Percentiles rank a stretch among this genome's conserved stretches.
phyloP scores from a whole-genome alignment of 2,888 invertebrate species.

The Aphrophora alni region DNA sequence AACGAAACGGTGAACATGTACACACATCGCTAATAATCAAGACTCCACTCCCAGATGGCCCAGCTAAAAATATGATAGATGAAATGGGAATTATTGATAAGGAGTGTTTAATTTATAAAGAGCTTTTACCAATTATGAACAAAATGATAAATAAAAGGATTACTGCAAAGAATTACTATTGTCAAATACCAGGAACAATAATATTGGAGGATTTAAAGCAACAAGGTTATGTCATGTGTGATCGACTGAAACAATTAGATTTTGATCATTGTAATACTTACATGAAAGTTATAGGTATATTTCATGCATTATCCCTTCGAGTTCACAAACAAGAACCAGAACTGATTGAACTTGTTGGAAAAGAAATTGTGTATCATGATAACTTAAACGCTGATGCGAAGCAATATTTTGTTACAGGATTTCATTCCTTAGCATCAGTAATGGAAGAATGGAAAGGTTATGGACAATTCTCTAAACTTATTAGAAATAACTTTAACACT shows the following conservation, averaged over 20 bases:
- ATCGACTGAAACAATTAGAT: not conserved
- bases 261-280: not conserved
- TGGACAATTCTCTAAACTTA: not conserved
- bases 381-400: no score
- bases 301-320: not conserved
- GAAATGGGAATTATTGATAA: not conserved
- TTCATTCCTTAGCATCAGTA: not conserved
- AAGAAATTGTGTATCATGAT: conserved; percentile 15
- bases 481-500: not conserved
- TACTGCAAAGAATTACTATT: not conserved
- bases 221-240: not conserved
- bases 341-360: conserved; percentile 3
- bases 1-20: not conserved
- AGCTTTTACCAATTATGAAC: not conserved
- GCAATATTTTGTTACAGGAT: not conserved
- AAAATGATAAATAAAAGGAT: not conserved
- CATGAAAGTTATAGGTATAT: not conserved
- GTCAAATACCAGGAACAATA: not conserved
- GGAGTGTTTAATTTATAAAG: not conserved
- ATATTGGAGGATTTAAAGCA: not conserved
- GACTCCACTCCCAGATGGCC: not conserved
- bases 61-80: not conserved
- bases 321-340: conserved; percentile 2
- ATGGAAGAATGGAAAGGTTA: not conserved
- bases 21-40: not conserved